These are phyloP conservation scores for Brachyhypopomus gauderio DNA, from an alignment of 2,113 vertebrate species.

Conservation along the genomic window DNA sequence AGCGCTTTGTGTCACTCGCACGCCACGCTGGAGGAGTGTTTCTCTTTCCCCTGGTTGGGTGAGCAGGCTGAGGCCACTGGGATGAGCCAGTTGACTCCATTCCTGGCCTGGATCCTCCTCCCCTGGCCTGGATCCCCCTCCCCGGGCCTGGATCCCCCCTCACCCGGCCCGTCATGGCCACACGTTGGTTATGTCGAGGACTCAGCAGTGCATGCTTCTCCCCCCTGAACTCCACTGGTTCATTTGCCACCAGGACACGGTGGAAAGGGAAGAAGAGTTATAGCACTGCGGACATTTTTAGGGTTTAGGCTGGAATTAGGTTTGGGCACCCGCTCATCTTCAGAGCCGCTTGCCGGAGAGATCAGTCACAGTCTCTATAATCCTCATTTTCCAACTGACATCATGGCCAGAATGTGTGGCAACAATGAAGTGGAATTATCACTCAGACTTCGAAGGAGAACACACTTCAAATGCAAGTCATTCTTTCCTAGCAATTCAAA, in stretches of 20 bases:
- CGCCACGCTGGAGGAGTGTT: background rate
- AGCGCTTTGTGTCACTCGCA: conserved; percentile 11
- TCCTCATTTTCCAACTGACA: background rate
- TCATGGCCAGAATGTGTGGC: background rate
- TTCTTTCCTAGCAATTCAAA: background rate
- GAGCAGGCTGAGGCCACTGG: background rate
- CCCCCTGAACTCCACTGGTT: background rate
- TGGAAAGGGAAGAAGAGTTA: background rate
- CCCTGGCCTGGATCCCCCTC: background rate
- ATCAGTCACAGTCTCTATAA: background rate
- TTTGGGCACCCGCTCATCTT: background rate
- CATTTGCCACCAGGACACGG: background rate
- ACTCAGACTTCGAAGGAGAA: background rate
- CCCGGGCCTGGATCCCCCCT: background rate
- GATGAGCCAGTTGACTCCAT: background rate
- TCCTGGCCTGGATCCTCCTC: conserved; percentile 18
- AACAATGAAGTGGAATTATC: background rate
- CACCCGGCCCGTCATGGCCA: conserved; percentile 31
- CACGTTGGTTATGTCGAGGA: conserved; percentile 51
- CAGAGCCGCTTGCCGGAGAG: background rate
- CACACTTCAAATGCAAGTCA: background rate
- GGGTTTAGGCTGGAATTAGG: background rate
- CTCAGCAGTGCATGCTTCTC: background rate
- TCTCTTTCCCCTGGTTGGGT: conserved; percentile 2
- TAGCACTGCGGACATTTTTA: background rate